Base-by-base conservation (phyloP, 2,888 invertebrate genomes). In the Stenodera caucasica region DNA sequence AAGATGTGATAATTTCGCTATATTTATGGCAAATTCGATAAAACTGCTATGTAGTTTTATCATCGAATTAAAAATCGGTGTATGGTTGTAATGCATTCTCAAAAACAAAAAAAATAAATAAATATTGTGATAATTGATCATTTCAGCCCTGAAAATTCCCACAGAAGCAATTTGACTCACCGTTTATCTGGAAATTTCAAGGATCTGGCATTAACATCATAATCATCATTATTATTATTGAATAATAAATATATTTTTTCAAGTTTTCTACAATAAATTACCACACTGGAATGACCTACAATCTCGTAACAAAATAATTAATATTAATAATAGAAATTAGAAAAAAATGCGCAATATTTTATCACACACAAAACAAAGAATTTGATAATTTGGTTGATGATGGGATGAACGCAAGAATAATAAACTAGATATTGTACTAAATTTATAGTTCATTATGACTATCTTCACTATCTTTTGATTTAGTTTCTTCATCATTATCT, bases 401-500 rank as follows among this genome's bases (percentile, higher is more conserved):
- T 45, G 21, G 18, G 11, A 5, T 23, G 45, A 23, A 14, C 2
- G 6, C 11, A 40, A 40, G 4, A 18, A 15, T 21, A 12, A 1
- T 53, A 52, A 37, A 54, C 45, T 60, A 63, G 54, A 57, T 57
- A 57, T 66, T 62, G 51, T 55, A 58, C 65, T 64, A 70, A 45
- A 45, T 66, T 72, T 78, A 77, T 64, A 78, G 69, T 67, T 77
- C 75, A 56, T 71, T 61, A 71, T 75, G 72, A 56, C 66, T 65
- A 56, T 75, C 75, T 51, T 70, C 62, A 30, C 69, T 63, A 49
- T 68, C 68, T 45, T 74, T 68, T 18, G 69, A 60, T 64, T 72
- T 60, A 30, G 68, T 64, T 60, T 61, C 30, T 59, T 57, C 58
- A 49, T 60, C 52, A 52, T 60, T 53, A 37, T 37, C 37, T 26